Evolutionary conservation across 92 coral and sea anemone genomes (phyloP).

Genomic region (Epizoanthus scotinus): DNA sequence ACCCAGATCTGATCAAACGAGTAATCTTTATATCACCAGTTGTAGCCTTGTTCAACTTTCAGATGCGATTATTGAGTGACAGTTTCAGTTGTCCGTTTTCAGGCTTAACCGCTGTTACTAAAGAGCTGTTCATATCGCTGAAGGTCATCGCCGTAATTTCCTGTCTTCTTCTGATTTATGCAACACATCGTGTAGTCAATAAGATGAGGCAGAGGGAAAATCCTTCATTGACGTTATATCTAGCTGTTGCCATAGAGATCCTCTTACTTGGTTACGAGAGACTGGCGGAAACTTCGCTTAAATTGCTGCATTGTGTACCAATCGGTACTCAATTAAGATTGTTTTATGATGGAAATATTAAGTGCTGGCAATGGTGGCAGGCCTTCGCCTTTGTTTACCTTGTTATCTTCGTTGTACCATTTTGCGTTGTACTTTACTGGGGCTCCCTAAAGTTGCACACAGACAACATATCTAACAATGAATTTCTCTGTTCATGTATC

Average conservation of each 20-base stretch:
- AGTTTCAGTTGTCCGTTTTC: slow-evolving; percentile 48
- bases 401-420: slow-evolving; percentile 17
- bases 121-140: slow-evolving; percentile 25
- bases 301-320: slow-evolving; percentile 50
- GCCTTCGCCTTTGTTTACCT: slow-evolving; percentile 2
- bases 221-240: slow-evolving; percentile 3
- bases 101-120: slow-evolving; percentile 46
- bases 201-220: neutral
- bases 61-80: slow-evolving; percentile 9
- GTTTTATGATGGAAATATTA: slow-evolving; percentile 33
- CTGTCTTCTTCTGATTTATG: slow-evolving; percentile 8
- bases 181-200: slow-evolving; percentile 3
- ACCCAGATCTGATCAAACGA: neutral
- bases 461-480: slow-evolving; percentile 22
- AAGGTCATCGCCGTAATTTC: slow-evolving; percentile 35
- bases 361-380: slow-evolving; percentile 53
- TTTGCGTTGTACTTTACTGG: slow-evolving; percentile 40
- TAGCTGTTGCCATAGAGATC: slow-evolving; percentile 32
- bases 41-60: slow-evolving; percentile 39
- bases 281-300: slow-evolving; percentile 53
- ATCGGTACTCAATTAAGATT: slow-evolving; percentile 21
- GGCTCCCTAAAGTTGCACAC: slow-evolving; percentile 41
- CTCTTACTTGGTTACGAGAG: slow-evolving; percentile 59
- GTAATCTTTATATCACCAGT: slow-evolving; percentile 16
- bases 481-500: slow-evolving; percentile 5